A percentile compares a stretch with the other conserved stretches of the same genome.
These are phyloP conservation scores for Tromatobia lineatoria DNA, from an alignment of 2,888 invertebrate genomes.

Conservation along the genomic window DNA sequence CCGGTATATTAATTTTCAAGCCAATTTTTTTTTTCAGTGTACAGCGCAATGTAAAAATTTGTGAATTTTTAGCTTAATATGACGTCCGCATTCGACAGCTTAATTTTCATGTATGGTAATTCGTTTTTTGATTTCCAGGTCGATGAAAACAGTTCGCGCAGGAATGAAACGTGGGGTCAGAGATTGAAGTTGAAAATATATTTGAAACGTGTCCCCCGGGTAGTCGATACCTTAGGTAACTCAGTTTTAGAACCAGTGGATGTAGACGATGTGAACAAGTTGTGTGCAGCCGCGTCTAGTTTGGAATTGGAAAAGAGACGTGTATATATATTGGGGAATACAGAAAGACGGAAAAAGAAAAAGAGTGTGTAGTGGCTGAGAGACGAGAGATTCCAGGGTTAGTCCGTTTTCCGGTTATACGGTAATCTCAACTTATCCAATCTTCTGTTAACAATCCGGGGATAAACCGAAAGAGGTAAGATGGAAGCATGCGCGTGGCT, in stretches of 20 bases:
- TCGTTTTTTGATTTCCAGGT: slow-evolving; percentile 42
- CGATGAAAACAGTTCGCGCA: slow-evolving; percentile 8
- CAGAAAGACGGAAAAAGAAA: slow-evolving; percentile 37
- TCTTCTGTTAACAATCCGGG: slow-evolving; percentile 63
- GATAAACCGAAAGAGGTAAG: slow-evolving; percentile 32
- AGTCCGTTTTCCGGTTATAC: slow-evolving; percentile 57
- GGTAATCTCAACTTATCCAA: slow-evolving; percentile 68
- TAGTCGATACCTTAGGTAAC: slow-evolving; percentile 36
- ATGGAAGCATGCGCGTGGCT: slow-evolving; percentile 13
- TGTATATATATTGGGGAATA: slow-evolving; percentile 33
- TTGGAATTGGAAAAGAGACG: slow-evolving; percentile 52
- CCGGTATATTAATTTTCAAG: slow-evolving; percentile 6
- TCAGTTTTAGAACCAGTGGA: slow-evolving; percentile 54
- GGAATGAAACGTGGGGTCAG: slow-evolving; percentile 34
- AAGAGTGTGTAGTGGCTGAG: slow-evolving; percentile 15
- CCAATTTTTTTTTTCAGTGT: not conserved
- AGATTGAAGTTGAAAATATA: slow-evolving; percentile 62
- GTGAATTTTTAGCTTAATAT: not conserved
- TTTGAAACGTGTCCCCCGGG: slow-evolving; percentile 57
- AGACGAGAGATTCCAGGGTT: slow-evolving; percentile 54
- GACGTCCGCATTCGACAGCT: not conserved
- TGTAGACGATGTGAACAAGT: slow-evolving; percentile 66
- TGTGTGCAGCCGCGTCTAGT: slow-evolving; percentile 57
- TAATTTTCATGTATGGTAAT: slow-evolving; percentile 52
- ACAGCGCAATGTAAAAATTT: not conserved